phyloP scores from a whole-genome alignment of 2,888 invertebrate genomes.

The Calliopum simillimum region DNA sequence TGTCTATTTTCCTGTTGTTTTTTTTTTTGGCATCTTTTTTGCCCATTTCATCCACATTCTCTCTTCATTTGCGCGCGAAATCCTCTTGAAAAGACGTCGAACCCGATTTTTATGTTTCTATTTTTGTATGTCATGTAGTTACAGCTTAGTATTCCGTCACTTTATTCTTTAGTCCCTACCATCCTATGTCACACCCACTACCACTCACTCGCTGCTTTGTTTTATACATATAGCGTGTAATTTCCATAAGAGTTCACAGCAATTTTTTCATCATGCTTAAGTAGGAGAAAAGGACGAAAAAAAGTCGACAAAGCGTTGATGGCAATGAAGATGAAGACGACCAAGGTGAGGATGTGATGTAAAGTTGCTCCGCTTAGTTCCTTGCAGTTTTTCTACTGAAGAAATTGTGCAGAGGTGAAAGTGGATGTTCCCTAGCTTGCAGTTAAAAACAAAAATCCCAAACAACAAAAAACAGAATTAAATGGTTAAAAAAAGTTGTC shows the following conservation, averaged over 20 bases:
- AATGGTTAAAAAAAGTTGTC: conserved; percentile 36
- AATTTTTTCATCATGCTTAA: conserved; percentile 39
- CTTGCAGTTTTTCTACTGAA: not conserved
- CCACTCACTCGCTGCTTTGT: conserved; percentile 42
- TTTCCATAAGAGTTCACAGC: conserved; percentile 45
- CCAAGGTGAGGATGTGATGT: conserved; percentile 22
- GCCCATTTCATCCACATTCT: conserved; percentile 43
- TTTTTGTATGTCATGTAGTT: conserved; percentile 37
- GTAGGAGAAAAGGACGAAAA: conserved; percentile 26
- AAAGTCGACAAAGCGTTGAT: not conserved
- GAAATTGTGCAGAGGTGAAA: conserved; percentile 36
- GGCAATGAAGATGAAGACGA: conserved; percentile 8
- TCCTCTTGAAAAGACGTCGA: conserved; percentile 56
- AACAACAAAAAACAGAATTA: conserved; percentile 17
- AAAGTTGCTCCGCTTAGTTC: conserved; percentile 6
- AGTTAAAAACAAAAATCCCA: conserved; percentile 29
- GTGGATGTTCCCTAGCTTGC: conserved; percentile 33
- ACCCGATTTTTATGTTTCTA: conserved; percentile 49
- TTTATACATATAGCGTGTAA: conserved; percentile 43
- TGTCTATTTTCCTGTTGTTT: conserved; percentile 41
- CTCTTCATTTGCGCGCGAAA: conserved; percentile 42
- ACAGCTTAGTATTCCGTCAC: conserved; percentile 17
- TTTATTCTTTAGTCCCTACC: not conserved
- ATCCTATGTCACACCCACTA: conserved; percentile 1
- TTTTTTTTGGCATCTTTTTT: conserved; percentile 48